Conservation (phyloP, 2,113 vertebrate genomes). For the Dipodomys spectabilis region DNA sequence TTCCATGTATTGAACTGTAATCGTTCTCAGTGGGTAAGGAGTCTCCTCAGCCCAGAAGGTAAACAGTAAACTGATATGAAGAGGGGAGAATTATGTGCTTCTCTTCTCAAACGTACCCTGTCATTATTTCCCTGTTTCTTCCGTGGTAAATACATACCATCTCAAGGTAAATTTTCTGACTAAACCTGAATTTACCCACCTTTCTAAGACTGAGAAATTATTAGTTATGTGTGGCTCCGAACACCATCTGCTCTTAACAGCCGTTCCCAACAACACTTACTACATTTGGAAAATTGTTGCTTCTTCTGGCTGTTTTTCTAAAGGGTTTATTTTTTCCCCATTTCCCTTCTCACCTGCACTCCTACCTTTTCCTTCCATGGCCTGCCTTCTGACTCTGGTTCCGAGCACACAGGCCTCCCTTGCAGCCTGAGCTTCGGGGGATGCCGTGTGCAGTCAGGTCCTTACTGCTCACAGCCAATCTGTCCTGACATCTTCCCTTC, state of each 20-base stretch:
- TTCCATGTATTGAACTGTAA: not conserved
- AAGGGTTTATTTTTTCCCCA: not conserved
- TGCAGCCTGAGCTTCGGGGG: not conserved
- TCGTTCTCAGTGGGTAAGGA: not conserved
- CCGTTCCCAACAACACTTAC: constrained; percentile 77
- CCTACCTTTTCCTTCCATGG: not conserved
- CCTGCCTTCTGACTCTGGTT: not conserved
- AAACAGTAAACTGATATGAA: not conserved
- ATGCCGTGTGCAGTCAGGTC: no score
- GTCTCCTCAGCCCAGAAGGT: not conserved
- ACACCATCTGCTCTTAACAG: constrained; percentile 82
- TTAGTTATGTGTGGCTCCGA: constrained; percentile 81
- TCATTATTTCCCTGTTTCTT: constrained; percentile 12
- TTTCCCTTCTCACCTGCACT: not conserved
- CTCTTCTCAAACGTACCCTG: no score
- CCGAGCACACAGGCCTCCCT: not conserved
- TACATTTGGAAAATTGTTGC: not conserved
- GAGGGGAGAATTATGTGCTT: not conserved
- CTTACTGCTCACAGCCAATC: not conserved
- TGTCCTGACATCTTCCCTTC: not conserved
- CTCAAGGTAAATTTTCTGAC: constrained; percentile 68
- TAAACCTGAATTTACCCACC: constrained; percentile 13
- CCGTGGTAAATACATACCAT: constrained; percentile 49
- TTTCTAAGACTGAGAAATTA: constrained; percentile 71
- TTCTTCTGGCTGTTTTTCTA: not conserved